A percentile compares a stretch with the other conserved stretches of the same genome.
phyloP scores from a whole-genome alignment of 2,113 vertebrate genomes.

The Hiodon tergisus region DNA sequence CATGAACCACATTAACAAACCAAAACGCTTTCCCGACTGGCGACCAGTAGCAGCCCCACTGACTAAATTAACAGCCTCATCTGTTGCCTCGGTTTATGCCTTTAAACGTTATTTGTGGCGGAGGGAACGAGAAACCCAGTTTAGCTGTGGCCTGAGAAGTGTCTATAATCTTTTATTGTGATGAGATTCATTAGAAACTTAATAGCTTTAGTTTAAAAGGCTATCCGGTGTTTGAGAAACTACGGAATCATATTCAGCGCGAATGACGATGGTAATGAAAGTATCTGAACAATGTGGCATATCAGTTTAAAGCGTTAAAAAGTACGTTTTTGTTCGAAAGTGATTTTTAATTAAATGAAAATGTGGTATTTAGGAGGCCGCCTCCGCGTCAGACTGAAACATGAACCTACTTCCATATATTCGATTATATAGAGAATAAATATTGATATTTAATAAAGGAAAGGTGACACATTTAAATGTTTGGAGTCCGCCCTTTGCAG shows the following conservation, averaged over 20 bases:
- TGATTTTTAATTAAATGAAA: no score
- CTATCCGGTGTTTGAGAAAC: background rate
- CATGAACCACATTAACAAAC: constrained; percentile 15
- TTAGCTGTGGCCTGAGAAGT: constrained; percentile 20
- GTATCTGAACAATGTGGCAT: no score
- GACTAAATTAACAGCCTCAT: constrained; percentile 25
- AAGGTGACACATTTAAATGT: background rate
- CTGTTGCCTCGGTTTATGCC: constrained; percentile 18
- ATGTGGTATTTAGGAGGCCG: no score
- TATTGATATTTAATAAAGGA: background rate
- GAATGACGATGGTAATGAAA: background rate
- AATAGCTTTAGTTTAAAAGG: background rate
- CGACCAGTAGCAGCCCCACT: constrained; percentile 20
- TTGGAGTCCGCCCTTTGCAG: background rate
- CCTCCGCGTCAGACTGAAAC: no score
- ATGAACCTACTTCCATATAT: no score
- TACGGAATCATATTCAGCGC: background rate
- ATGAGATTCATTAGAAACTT: constrained; percentile 20
- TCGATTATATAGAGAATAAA: no score
- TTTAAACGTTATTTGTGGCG: constrained; percentile 29
- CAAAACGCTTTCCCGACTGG: constrained; percentile 9
- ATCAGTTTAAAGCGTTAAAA: no score
- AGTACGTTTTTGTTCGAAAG: no score
- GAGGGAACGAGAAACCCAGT: constrained; percentile 10
- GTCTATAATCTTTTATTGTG: constrained; percentile 26